Percentiles rank a stretch among this genome's conserved stretches.
phyloP scores from a whole-genome alignment of 2,113 vertebrate genomes.

The Macheiramphus alcinus region DNA sequence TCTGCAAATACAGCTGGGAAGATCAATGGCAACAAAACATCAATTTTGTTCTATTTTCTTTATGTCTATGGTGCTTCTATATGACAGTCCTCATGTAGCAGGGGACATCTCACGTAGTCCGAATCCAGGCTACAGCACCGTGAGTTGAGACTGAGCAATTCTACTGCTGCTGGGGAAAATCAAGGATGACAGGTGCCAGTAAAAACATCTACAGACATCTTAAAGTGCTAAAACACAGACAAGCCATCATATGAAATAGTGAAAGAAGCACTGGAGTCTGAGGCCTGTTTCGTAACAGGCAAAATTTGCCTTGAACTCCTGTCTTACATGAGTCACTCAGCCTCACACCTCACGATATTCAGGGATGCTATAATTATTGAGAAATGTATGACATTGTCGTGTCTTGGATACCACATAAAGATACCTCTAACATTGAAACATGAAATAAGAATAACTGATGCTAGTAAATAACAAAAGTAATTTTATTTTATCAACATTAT shows the following conservation, averaged over 20 bases:
- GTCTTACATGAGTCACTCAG: not conserved
- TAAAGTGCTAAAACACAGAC: not conserved
- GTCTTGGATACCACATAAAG: not conserved
- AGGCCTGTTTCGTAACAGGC: not conserved
- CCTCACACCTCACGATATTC: not conserved
- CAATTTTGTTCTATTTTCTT: not conserved
- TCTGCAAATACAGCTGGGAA: not conserved
- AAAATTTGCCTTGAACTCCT: not conserved
- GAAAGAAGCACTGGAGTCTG: not conserved
- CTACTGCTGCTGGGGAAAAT: not conserved
- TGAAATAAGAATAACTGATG: conserved; percentile 28
- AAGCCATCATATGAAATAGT: not conserved
- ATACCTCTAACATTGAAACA: not conserved
- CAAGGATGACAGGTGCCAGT: not conserved
- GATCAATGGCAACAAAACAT: not conserved
- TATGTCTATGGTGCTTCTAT: not conserved
- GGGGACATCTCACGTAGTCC: not conserved
- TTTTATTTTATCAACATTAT: conserved; percentile 61
- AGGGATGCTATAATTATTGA: not conserved
- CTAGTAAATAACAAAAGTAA: conserved; percentile 58
- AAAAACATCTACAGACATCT: not conserved
- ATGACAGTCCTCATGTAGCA: not conserved
- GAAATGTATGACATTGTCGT: not conserved
- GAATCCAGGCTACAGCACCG: not conserved
- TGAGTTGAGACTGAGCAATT: not conserved